Evolutionary conservation across 2,113 vertebrate genomes (phyloP).

Genomic region (Podarcis raffonei): DNA sequence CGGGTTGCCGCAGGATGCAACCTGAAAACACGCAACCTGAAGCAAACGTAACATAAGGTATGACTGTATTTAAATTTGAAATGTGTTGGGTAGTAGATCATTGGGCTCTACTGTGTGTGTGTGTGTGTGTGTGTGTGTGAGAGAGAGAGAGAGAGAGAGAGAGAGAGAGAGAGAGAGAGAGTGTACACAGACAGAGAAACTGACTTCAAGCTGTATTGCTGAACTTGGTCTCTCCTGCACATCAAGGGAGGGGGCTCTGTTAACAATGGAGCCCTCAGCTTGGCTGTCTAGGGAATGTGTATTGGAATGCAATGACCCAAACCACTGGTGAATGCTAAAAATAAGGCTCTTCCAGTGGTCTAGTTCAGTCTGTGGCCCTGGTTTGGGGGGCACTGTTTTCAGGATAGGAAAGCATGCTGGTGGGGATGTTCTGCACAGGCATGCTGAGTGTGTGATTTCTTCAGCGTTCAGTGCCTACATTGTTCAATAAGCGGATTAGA

Average conservation of each 20-base stretch:
- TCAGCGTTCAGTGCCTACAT: conserved; percentile 59
- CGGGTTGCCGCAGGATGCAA: too few species aligned
- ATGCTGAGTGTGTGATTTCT: conserved; percentile 59
- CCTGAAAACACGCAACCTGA: too few species aligned
- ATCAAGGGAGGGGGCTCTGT: not conserved
- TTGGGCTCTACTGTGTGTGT: not conserved
- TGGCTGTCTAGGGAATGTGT: conserved; percentile 28
- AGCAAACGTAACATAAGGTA: too few species aligned
- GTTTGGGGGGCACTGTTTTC: conserved; percentile 31
- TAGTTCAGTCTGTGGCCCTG: not conserved
- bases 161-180: not conserved
- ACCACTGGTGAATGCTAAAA: not conserved
- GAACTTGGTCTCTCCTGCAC: not conserved
- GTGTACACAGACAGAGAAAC: not conserved
- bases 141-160: too few species aligned
- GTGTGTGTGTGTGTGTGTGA: not conserved
- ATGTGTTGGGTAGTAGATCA: not conserved
- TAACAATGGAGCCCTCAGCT: not conserved
- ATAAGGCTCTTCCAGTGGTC: not conserved
- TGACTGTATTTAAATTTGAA: not conserved
- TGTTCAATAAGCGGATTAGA: conserved; percentile 69
- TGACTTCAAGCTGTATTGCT: not conserved
- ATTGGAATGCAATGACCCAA: conserved; percentile 32
- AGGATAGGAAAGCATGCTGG: conserved; percentile 30
- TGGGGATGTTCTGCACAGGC: conserved; percentile 41